These are phyloP conservation scores for Diabrotica balteata DNA, from an alignment of 2,888 invertebrate genomes.

Conservation along the genomic window DNA sequence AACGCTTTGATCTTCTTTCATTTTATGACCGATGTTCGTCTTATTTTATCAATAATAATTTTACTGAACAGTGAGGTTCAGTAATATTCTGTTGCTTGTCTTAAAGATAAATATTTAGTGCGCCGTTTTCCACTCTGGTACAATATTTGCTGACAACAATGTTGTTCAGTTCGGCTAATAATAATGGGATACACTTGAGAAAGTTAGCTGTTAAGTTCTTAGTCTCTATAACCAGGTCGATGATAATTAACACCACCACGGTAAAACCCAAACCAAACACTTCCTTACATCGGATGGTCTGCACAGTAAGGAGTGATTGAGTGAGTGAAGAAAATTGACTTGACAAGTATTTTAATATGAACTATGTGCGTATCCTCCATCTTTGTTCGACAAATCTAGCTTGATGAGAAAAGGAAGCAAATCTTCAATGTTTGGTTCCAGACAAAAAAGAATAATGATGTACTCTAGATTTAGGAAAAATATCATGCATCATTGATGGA, in stretches of 20 bases:
- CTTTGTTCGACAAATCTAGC: constrained; percentile 26
- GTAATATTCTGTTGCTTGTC: no score
- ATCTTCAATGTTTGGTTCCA: no score
- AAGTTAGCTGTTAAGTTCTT: constrained; percentile 7
- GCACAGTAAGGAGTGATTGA: constrained; percentile 14
- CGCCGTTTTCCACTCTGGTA: no score
- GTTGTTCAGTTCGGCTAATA: no score
- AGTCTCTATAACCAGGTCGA: constrained; percentile 12
- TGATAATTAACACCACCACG: constrained; percentile 7
- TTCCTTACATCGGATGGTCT: neutral
- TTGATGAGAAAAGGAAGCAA: constrained; percentile 25
- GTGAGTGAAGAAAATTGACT: no score
- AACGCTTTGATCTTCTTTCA: no score
- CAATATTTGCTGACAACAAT: no score
- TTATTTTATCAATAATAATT: no score
- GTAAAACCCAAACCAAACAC: constrained; percentile 20
- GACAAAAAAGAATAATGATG: no score
- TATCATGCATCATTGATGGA: constrained; percentile 26
- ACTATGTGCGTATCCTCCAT: constrained; percentile 29
- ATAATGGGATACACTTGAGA: constrained; percentile 10
- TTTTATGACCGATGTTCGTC: no score
- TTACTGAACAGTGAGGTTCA: no score
- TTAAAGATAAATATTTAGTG: no score
- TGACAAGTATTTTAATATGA: constrained; percentile 25
- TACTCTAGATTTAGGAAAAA: neutral